Base-by-base conservation (phyloP, 2,888 invertebrate genomes). In the Blastobasis lacticolella region DNA sequence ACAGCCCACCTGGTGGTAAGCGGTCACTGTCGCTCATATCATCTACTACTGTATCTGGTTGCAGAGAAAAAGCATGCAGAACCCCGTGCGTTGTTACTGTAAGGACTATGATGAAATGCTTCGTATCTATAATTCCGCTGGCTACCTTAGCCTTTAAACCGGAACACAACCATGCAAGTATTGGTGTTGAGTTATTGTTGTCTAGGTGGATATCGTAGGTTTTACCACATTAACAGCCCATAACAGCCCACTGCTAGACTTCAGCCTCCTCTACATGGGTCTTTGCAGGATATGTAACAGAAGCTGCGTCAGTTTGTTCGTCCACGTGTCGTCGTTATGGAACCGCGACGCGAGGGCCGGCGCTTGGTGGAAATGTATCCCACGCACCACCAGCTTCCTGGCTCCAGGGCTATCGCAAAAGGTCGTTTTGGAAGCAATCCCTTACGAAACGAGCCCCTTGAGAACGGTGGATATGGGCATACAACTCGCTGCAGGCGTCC, bases 311-410 rank as follows among this genome's bases (percentile, higher is more conserved):
- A 63, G 74, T 4, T 69, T 85, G 47, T 80, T 79, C 57, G 50
- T 83, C 10, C 66, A 73, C 36, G 73, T 66, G 54, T 76, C 75
- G 54, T 78, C 78, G 0, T 51, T 85, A 4, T 81, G 78, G 76
- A 63, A 73, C 37, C n/a, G 75, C 73, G 0, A 63, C 56, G 74
- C 71, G 4, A 64, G 70, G 4, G 59, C 73, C 5, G 81, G 81
- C 0, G 82, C 82, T 0, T 69, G 68, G 45, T 85, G 81, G 82
- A 46, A 55, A 10, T 73, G 72, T 54, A 69, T 59, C 23, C 83
- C 83, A 4, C 71, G 65, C n/a, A 81, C 73, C 4, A 71, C 79
- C 56, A 64, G 75, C 50, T 66, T 68, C 37, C 51, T 85, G 10
- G 71, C 81, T 4, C 73, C 84, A 42, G 86, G 86, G 1, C 57